Base-by-base conservation (phyloP, 1,140 invertebrate species). In the Hesperophylax magnus region DNA sequence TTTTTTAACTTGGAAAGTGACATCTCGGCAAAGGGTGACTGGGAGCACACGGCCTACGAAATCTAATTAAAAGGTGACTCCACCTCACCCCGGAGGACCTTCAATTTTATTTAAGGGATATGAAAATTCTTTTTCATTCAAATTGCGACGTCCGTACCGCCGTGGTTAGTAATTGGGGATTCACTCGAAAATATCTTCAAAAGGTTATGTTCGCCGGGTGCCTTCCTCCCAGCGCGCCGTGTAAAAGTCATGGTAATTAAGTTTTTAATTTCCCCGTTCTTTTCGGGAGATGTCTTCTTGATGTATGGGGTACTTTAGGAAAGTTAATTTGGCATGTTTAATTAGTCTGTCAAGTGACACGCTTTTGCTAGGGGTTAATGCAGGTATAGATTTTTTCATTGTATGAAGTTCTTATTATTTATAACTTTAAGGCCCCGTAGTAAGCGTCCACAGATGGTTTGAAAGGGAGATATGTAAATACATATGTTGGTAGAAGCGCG, bases 51-150 rank as follows among this genome's bases (percentile, higher is more conserved):
- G 52, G 58, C 47, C 47, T 79, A 79, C 67, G 39, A n/a, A 79
- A 79, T 71, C 77, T 79, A 79, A 79, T 79, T 79, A 79, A 79
- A 79, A 71, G 20, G 5, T 63, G 34, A 27, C 54, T 61, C 24
- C 24, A 18, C 39, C 67, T 54, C 39, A 58, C 67, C 63, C 27
- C 6, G 52, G 31, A 67, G 67, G 53, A 58, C 20, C 56, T 54
- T 79, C 65, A 71, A 79, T 71, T 71, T 79, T 22, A 54, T 72
- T 71, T 34, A 17, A 67, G 17, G 63, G 65, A 79, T 20, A 79
- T 71, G 77, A 15, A 71, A 79, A 79, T 71, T 39, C 63, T 72
- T 79, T 79, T 79, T 56, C 31, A 60, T 71, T 71, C 67, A 71
- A 71, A 71, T 71, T 39, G 67, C 15, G 31, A 71, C 67, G 67